Base-by-base conservation (phyloP, 2,113 vertebrate genomes). In the Anoplopoma fimbria region DNA sequence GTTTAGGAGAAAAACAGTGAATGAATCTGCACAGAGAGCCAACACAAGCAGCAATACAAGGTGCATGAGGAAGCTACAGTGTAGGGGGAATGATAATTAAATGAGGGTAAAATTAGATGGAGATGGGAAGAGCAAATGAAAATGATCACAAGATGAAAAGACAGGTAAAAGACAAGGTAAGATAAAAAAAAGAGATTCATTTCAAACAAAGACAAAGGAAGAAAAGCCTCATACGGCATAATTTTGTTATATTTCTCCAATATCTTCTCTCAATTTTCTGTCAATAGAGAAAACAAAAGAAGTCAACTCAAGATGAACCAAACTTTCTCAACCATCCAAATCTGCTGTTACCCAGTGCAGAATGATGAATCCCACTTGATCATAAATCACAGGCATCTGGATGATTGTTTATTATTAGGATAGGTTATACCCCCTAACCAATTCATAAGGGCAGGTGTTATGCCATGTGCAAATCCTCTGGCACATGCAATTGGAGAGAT, bases 1-100 rank as follows among this genome's bases (percentile, higher is more conserved):
- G 82, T 75, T 83, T 45, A 47, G 64, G 51, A 81, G 79, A 79
- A 92, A 88, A 61, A 73, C 75, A 72, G 42, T 79, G 76, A 91
- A 90, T 83, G 79, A 82, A 92, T 92, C 63, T 78, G 53, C 79
- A 69, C 69, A 64, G 61, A 42, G 61, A 77, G 23, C 5, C 33
- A 29, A 53, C 49, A 73, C 47, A 23, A 49, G 64, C 57, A 47
- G 55, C 63, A 23, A 49, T 31, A 60, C 23, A 15, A 77, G 25
- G 40, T 13, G 34, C 33, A 75, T 45, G 58, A 47, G 49, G 9
- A 75, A 69, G 40, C 34, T 45, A 31, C 36, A n/a, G 31, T 21
- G n/a, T 8, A 61, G 21, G 9, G 60, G 33, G 40, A 4, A 42
- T 2, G 21, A 29, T 47, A 53, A 53, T 38, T 34, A n/a, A 75